Evolutionary conservation across 2,797 vertebrate genomes (phyloP), one percentile per base, ranked within the genome.

Genomic region (Gadopsis bispinosus): DNA sequence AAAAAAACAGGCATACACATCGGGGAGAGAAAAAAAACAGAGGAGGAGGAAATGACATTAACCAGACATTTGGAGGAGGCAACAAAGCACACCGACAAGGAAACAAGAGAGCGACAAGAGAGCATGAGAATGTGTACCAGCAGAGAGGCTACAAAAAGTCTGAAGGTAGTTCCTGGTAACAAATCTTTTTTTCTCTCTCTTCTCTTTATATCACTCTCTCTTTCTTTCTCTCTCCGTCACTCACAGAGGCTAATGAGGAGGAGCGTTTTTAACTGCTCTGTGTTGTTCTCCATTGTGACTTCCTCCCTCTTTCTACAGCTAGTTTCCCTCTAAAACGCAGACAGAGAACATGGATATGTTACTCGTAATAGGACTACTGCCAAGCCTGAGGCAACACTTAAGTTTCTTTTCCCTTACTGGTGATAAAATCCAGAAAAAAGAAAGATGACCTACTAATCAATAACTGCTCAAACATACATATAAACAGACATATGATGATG

Each of bases 11-110:
- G 80, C 12, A 70, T 47, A 39, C 16, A 58, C 50, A 77, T 47
- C 50, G 13, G 53, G 41, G 31, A 51, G 53, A 70, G 5, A 14
- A 22, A 51, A 29, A 33, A 63, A 61, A 63, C 26, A 26, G 61
- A 50, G 61, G 43, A 77, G 66, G 79, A 91, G 90, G 88, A 91
- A 93, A 86, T 85, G 58, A 74, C 51, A 33, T 45, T 41, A 41
- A 81, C 51, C 29, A 81, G 45, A 63, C 79, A 56, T 72, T 60
- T 71, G 90, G 88, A 80, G 90, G 85, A 87, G 85, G 62, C 54
- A 85, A 74, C 22, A 11, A 77, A 79, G 37, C 59, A 43, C 22
- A 47, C 50, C 35, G 17, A 88, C 68, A 56, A 91, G 83, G 90
- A 94, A 94, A 90, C 80, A 41, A 69, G 26, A 77, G 39, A 77